phyloP scores from a whole-genome alignment of 2,888 invertebrate genomes.

The Petrophora chlorosata region DNA sequence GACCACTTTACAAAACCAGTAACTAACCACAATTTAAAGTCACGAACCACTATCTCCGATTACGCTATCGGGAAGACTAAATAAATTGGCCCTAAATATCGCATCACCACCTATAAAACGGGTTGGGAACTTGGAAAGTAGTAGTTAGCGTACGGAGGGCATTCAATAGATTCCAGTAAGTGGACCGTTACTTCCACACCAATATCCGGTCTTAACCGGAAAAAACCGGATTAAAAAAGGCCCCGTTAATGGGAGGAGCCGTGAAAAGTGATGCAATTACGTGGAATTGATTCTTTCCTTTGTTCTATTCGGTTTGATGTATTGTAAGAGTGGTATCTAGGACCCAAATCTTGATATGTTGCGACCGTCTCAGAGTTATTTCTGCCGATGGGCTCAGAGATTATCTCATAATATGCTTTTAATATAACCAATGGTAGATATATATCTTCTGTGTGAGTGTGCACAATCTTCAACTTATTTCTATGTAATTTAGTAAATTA shows the following conservation, averaged over 20 bases:
- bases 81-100: slow-evolving; percentile 60
- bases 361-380: slow-evolving; percentile 5
- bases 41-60: slow-evolving; percentile 23
- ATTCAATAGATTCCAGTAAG: slow-evolving; percentile 73
- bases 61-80: slow-evolving; percentile 28
- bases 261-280: slow-evolving; percentile 79
- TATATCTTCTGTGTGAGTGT: too few relatives aligned
- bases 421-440: too few relatives aligned
- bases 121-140: slow-evolving; percentile 67
- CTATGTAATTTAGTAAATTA: too few relatives aligned
- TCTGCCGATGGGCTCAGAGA: too few relatives aligned
- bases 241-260: slow-evolving; percentile 66
- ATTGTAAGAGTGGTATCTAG: slow-evolving; percentile 16
- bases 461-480: too few relatives aligned
- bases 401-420: too few relatives aligned
- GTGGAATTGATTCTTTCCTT: slow-evolving; percentile 65
- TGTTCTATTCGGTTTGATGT: slow-evolving; percentile 47
- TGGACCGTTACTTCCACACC: slow-evolving; percentile 69
- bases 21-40: slow-evolving; percentile 8
- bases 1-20: slow-evolving; percentile 1
- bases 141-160: slow-evolving; percentile 69
- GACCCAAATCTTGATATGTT: slow-evolving; percentile 18
- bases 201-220: slow-evolving; percentile 72
- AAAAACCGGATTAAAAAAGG: slow-evolving; percentile 75
- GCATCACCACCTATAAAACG: slow-evolving; percentile 64